Evolutionary conservation across 2,888 invertebrate genomes (phyloP).

Genomic region (Electrophaes corylata): DNA sequence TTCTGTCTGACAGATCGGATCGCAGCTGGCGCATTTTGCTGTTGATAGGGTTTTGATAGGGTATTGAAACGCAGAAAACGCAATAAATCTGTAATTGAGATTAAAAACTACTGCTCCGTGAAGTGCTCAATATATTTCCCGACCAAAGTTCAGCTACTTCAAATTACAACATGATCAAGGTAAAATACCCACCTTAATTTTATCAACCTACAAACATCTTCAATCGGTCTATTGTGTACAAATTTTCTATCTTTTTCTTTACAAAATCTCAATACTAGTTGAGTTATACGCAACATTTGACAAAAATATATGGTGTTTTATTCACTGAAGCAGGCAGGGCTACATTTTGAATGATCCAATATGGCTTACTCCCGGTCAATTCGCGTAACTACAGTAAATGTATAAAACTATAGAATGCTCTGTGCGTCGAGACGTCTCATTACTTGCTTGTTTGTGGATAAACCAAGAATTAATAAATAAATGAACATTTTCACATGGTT

Average conservation of each 20-base stretch:
- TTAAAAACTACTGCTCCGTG: conserved; percentile 10
- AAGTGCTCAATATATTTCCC: conserved; percentile 10
- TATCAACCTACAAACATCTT: conserved; percentile 24
- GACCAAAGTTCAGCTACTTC: conserved; percentile 14
- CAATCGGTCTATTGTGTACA: conserved; percentile 33
- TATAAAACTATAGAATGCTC: conserved; percentile 43
- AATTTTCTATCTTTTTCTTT: conserved; percentile 20
- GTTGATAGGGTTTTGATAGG: conserved; percentile 42
- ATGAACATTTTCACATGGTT: conserved; percentile 10
- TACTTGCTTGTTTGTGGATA: conserved; percentile 30
- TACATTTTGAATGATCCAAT: conserved; percentile 69
- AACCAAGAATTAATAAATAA: conserved; percentile 4
- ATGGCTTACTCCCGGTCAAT: conserved; percentile 67
- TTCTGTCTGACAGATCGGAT: conserved; percentile 78
- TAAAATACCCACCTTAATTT: conserved; percentile 44
- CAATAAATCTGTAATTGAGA: conserved; percentile 20
- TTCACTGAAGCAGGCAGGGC: conserved; percentile 36
- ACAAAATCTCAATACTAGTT: conserved; percentile 7
- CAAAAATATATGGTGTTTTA: conserved; percentile 26
- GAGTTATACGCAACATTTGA: conserved; percentile 2
- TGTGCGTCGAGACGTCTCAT: conserved; percentile 28
- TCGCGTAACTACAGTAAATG: conserved; percentile 47
- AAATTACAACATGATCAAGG: conserved; percentile 60
- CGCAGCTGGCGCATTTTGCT: conserved; percentile 75
- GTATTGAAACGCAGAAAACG: conserved; percentile 54